These are phyloP conservation scores for Trichomalopsis sarcophagae DNA, from an alignment of 1,140 invertebrate genomes.

Conservation along the genomic window DNA sequence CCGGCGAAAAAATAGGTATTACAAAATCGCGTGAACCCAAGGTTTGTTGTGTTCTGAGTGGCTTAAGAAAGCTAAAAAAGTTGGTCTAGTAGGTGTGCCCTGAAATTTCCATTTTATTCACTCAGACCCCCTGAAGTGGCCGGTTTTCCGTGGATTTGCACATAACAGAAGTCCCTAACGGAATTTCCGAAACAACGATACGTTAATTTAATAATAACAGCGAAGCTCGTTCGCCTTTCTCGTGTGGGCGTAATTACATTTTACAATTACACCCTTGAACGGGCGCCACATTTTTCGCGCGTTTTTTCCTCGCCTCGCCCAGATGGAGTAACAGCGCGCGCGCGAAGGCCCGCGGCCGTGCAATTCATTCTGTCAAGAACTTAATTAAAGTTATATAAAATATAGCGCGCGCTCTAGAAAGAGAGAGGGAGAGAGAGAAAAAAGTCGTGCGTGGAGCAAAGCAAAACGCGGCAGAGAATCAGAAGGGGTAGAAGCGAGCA, in stretches of 20 bases:
- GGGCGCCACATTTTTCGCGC: not conserved
- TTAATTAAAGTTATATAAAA: conserved; percentile 42
- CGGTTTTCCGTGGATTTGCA: too few species aligned
- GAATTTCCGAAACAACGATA: not conserved
- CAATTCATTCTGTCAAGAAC: conserved; percentile 27
- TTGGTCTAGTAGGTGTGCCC: too few species aligned
- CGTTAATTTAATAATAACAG: not conserved
- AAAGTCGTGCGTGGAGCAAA: not conserved
- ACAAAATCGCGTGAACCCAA: too few species aligned
- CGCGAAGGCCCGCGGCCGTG: not conserved
- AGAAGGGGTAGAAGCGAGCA: not conserved
- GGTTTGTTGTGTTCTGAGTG: too few species aligned
- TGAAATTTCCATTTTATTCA: too few species aligned
- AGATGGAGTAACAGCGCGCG: not conserved
- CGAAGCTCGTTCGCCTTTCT: not conserved
- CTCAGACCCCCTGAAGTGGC: too few species aligned
- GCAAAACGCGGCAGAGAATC: not conserved
- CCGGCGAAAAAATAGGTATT: too few species aligned
- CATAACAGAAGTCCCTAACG: too few species aligned
- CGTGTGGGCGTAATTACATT: not conserved
- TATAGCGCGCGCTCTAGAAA: conserved; percentile 2
- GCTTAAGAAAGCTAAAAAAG: too few species aligned
- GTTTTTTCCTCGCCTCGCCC: not conserved
- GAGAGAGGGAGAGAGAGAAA: not conserved
- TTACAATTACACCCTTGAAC: not conserved